Percentiles rank a stretch among this genome's conserved stretches.
These are phyloP conservation scores for Bos indicus DNA, from an alignment of 2,113 vertebrate genomes.

Conservation along the genomic window DNA sequence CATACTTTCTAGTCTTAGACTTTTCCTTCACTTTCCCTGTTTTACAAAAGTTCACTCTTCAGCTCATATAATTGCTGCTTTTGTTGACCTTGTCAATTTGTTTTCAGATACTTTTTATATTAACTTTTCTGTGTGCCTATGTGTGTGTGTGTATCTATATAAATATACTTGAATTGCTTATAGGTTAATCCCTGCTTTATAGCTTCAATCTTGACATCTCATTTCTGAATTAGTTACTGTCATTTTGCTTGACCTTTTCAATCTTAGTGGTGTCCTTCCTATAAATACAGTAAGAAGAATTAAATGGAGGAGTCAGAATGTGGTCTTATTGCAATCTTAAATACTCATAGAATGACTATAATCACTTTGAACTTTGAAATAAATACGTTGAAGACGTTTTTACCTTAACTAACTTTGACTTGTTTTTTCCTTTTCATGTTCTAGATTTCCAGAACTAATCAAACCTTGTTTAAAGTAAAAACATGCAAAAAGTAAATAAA, in stretches of 20 bases:
- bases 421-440: neutral
- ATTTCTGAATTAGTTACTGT: conserved; percentile 80
- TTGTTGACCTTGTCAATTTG: conserved; percentile 76
- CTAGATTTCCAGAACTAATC: neutral
- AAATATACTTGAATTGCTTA: conserved; percentile 75
- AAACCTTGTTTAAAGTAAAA: neutral
- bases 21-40: neutral
- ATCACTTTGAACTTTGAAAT: conserved; percentile 37
- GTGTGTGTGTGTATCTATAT: conserved; percentile 28
- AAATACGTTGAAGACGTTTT: neutral
- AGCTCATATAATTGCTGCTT: conserved; percentile 11
- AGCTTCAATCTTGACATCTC: conserved; percentile 75
- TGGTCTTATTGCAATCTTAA: conserved; percentile 46
- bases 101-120: conserved; percentile 65
- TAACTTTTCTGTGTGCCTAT: conserved; percentile 39
- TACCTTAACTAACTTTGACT: conserved; percentile 9
- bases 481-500: neutral
- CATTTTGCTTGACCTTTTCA: conserved; percentile 83
- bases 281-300: conserved; percentile 62
- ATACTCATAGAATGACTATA: conserved; percentile 21
- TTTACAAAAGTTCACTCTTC: conserved; percentile 36
- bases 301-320: conserved; percentile 37
- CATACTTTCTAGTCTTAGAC: conserved; percentile 35
- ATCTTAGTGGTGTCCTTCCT: conserved; percentile 73
- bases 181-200: conserved; percentile 74